Base-by-base conservation (phyloP, 1,140 invertebrate genomes). In the Anthonomus grandis region DNA sequence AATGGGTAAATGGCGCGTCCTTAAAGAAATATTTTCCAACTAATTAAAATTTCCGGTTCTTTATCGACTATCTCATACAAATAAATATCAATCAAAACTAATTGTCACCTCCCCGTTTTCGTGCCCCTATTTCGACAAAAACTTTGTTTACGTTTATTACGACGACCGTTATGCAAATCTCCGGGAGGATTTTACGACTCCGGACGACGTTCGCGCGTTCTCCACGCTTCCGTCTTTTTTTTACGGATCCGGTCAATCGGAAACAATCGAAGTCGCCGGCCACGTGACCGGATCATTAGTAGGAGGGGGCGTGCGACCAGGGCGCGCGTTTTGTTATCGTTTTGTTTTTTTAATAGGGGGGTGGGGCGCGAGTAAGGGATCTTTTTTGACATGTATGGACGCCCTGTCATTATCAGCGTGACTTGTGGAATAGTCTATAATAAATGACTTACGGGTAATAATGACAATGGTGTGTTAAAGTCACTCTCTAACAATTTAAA, bases 141-240 rank as follows among this genome's bases (percentile, higher is more conserved):
- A 48, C 23, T 50, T 36, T 50, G 48, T 54, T 54, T 45, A 54
- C 55, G 54, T 51, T 39, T 57, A 61, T 62, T 62, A 62, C 59
- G 60, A 54, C 55, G 54, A 56, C 45, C 57, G 57, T 62, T 62
- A 62, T 62, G 60, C 56, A 62, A 62, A 62, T 59, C n/a, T n/a
- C 38, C 51, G 42, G 38, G 19, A 24, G 31, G 57, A 56, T 63
- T 61, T 63, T 63, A 63, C 37, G 57, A 45, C 57, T 51, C 34
- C 45, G 56, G 44, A 51, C 37, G 23, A 36, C 56, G 48, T 39
- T 41, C 24, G 36, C 52, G 48, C 55, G 55, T 63, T 54, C 53
- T 63, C 42, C 12, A n/a, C 36, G 57, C 39, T 49, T 48, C 56
- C 52, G 60, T 50, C 47, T 59, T 50, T 59, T 59, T 58, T 57